phyloP scores from a whole-genome alignment of 2,888 invertebrate genomes.

The Dioctria rufipes region DNA sequence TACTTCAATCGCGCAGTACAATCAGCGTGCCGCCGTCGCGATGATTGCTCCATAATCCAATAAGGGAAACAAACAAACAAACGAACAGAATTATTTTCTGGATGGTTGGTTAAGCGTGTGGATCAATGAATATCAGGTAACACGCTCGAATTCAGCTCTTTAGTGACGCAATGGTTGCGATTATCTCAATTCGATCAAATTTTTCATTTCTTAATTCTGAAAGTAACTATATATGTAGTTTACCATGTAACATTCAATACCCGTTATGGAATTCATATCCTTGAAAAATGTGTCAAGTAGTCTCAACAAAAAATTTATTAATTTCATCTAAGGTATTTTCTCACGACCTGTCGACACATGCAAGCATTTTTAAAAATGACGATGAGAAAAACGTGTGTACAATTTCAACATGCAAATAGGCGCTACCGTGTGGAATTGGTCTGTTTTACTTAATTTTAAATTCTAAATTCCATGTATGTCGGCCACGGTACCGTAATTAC shows the following conservation, averaged over 20 bases:
- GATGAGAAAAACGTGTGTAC: background rate
- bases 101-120: slow-evolving; percentile 40
- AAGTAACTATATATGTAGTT: too few relatives aligned
- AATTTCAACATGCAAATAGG: background rate
- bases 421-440: background rate
- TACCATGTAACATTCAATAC: too few relatives aligned
- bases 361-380: background rate
- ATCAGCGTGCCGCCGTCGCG: slow-evolving; percentile 35
- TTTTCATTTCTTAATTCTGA: background rate
- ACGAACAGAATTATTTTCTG: slow-evolving; percentile 45
- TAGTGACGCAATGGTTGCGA: background rate
- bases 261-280: too few relatives aligned
- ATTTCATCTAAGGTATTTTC: slow-evolving; percentile 16
- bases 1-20: slow-evolving; percentile 46
- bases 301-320: background rate
- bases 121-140: slow-evolving; percentile 36
- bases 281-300: background rate
- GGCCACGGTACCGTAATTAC: slow-evolving; percentile 12
- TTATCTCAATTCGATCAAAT: background rate
- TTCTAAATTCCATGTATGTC: slow-evolving; percentile 15
- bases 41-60: slow-evolving; percentile 31
- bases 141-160: background rate
- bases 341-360: slow-evolving; percentile 6
- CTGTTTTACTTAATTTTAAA: background rate
- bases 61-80: slow-evolving; percentile 1